Evolutionary conservation across 2,113 vertebrate species (phyloP), one percentile per base, ranked within the genome.

Genomic region (Castor canadensis): DNA sequence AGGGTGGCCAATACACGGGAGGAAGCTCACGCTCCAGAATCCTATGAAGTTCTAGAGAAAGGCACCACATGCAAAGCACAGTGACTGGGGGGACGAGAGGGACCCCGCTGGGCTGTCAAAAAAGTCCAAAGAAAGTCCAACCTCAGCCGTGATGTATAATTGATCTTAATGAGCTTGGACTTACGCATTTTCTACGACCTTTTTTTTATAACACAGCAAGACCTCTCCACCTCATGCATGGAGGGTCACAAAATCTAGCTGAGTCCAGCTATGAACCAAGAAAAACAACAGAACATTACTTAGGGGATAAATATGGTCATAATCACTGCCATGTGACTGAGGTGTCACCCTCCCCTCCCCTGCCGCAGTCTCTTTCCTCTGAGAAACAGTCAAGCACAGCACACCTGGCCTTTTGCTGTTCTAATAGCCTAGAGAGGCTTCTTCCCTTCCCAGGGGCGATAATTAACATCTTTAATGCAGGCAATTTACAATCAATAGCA

Each of bases 401-500:
- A 86, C 91, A 95, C 86, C 77, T 88, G 88, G 52, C 60, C 95
- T 45, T 71, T 38, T 81, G 85, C 85, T 64, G 32, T 49, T 83
- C 81, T 79, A 86, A 85, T 9, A 66, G 40, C 54, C 47, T n/a
- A 35, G 40, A 84, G 40, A 45, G 80, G 52, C n/a, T 84, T 91
- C 92, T 79, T n/a, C 54, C 71, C 71, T 89, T 84, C 84, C 96
- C 80, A 38, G 54, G n/a, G 66, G 86, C 1, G 22, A 86, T 92
- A 71, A 97, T 92, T 92, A 91, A 87, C 72, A 95, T 93, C 89
- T 93, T 92, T 87, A 88, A 92, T 54, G 38, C 64, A 75, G 56
- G 66, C 45, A 86, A 93, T 93, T 96, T 73, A 85, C n/a, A 87
- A 79, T 96, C 96, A 94, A 87, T 86, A n/a, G 66, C 80, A 52